Percentiles rank a stretch among this genome's conserved stretches.
phyloP scores from a whole-genome alignment of 2,797 vertebrate genomes.

The Gymnodraco acuticeps region DNA sequence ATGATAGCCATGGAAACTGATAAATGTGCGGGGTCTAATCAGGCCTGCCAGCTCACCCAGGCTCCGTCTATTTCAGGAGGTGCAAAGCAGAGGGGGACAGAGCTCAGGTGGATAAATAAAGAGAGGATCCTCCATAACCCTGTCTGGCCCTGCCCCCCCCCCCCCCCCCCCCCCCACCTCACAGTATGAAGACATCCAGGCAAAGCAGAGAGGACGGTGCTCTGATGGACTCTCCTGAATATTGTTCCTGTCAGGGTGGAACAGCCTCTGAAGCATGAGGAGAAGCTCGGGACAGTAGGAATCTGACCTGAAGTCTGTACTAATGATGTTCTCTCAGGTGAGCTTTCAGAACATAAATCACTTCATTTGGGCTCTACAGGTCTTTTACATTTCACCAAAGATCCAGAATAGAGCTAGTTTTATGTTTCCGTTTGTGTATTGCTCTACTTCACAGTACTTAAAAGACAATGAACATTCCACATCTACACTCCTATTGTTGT shows the following conservation, averaged over 20 bases:
- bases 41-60: conserved; percentile 61
- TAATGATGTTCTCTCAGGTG: conserved; percentile 27
- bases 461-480: neutral
- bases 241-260: conserved; percentile 43
- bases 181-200: conserved; percentile 22
- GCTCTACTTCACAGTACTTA: neutral
- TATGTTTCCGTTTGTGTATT: neutral
- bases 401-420: neutral
- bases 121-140: conserved; percentile 53
- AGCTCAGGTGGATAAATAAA: conserved; percentile 68
- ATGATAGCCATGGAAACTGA: conserved; percentile 83
- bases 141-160: conserved; percentile 36
- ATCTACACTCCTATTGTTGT: neutral
- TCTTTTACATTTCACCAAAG: neutral
- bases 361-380: neutral
- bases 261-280: conserved; percentile 31
- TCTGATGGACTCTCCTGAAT: conserved; percentile 31
- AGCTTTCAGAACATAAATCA: neutral
- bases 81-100: conserved; percentile 62
- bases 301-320: neutral
- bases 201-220: conserved; percentile 6
- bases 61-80: conserved; percentile 77
- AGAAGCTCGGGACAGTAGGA: conserved; percentile 4
- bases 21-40: conserved; percentile 82
- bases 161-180: conserved; percentile 2